A percentile compares a stretch with the other conserved stretches of the same genome.
Evolutionary conservation across 1,140 invertebrate genomes (phyloP).

Genomic region (Cotesia glomerata): DNA sequence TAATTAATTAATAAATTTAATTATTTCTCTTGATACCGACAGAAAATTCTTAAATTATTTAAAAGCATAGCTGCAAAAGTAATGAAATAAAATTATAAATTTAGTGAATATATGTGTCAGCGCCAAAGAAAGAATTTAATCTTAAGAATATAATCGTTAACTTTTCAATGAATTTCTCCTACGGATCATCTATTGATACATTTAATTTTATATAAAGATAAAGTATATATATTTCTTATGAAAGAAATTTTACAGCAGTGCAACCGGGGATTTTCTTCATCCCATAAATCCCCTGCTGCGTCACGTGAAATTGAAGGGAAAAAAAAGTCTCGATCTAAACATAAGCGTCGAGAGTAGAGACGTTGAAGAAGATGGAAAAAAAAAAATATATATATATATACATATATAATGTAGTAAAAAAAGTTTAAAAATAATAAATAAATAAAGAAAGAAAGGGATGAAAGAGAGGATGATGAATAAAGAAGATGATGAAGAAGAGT

Average conservation of each 20-base stretch:
- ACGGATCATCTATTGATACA: background rate
- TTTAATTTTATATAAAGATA: background rate
- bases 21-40: no score
- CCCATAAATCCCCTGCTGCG: conserved; percentile 41
- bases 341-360: conserved; percentile 2
- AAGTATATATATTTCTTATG: background rate
- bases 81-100: no score
- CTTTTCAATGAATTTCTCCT: background rate
- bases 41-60: no score
- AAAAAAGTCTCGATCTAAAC: conserved; percentile 6
- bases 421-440: background rate
- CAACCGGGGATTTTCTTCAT: conserved; percentile 40
- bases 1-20: no score
- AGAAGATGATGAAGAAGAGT: conserved; percentile 13
- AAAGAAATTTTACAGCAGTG: conserved; percentile 35
- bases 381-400: no score
- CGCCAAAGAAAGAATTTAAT: no score
- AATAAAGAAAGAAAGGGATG: background rate
- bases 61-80: no score
- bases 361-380: background rate
- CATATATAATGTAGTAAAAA: no score
- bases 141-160: no score
- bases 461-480: conserved; percentile 6
- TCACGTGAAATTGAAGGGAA: conserved; percentile 33
- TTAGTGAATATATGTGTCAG: no score